Conservation (phyloP, 1,140 invertebrate species). For the Copidosoma floridanum region DNA sequence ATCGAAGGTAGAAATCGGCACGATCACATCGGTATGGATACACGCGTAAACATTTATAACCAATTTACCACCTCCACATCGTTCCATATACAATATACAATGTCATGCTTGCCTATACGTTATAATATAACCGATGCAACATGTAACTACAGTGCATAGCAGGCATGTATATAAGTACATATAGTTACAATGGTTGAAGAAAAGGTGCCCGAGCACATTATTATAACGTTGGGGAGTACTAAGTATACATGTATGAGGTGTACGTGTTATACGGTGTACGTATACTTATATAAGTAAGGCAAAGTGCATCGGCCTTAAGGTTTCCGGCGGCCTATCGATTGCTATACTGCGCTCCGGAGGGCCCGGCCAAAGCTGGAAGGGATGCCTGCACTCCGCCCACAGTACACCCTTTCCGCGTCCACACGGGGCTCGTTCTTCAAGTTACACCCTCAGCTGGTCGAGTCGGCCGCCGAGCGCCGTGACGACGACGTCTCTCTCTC, state of each 20-base stretch:
- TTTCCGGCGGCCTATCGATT: constrained; percentile 16
- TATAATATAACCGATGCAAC: background rate
- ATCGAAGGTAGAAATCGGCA: no score
- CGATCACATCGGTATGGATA: no score
- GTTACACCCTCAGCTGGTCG: no score
- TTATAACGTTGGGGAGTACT: no score
- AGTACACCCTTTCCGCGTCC: background rate
- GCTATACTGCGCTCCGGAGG: background rate
- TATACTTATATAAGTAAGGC: no score
- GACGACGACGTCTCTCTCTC: background rate
- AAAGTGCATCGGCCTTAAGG: constrained; percentile 21
- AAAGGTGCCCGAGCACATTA: background rate
- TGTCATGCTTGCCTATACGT: no score
- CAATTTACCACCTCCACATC: no score
- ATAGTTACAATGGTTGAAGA: background rate
- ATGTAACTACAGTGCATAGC: background rate
- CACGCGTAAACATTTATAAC: no score
- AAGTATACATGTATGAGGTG: background rate
- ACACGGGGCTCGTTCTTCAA: background rate
- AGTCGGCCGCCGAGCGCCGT: background rate
- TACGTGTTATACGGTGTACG: no score
- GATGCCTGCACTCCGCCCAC: background rate
- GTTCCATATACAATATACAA: no score
- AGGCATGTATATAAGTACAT: background rate
- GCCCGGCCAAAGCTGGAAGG: background rate